Conservation (phyloP, 2,113 vertebrate species). For the Elanus axillaris region DNA sequence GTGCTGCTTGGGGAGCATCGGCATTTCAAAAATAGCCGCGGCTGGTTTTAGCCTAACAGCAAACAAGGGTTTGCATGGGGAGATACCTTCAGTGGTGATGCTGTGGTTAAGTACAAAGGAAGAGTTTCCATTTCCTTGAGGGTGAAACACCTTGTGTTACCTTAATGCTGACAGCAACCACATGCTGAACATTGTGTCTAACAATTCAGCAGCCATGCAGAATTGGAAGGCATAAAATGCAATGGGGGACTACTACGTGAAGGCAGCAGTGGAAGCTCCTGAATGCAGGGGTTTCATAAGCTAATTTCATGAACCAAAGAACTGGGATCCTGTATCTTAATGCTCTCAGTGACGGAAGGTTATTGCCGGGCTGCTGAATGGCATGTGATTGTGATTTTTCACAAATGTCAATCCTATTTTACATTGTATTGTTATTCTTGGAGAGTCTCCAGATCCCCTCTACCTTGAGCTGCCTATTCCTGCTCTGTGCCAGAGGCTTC, state of each 20-base stretch:
- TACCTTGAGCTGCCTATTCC: not conserved
- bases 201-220: not conserved
- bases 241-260: accelerated
- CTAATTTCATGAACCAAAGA: not conserved
- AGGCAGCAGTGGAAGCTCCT: not conserved
- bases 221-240: not conserved
- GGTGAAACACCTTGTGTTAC: not conserved
- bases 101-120: not conserved
- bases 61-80: not conserved
- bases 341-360: not conserved
- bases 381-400: not conserved
- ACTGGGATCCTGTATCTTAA: not conserved
- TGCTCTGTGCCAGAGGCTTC: not conserved
- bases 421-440: not conserved
- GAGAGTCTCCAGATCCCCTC: not conserved
- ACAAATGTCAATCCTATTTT: not conserved
- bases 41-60: not conserved
- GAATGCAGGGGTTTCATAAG: no score
- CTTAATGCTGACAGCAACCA: not conserved
- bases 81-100: not conserved
- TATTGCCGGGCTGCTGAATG: not conserved
- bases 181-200: not conserved
- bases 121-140: not conserved
- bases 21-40: not conserved
- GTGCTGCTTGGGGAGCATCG: not conserved